Evolutionary conservation across 2,888 invertebrate genomes (phyloP).

Genomic region (Microchrysa polita): DNA sequence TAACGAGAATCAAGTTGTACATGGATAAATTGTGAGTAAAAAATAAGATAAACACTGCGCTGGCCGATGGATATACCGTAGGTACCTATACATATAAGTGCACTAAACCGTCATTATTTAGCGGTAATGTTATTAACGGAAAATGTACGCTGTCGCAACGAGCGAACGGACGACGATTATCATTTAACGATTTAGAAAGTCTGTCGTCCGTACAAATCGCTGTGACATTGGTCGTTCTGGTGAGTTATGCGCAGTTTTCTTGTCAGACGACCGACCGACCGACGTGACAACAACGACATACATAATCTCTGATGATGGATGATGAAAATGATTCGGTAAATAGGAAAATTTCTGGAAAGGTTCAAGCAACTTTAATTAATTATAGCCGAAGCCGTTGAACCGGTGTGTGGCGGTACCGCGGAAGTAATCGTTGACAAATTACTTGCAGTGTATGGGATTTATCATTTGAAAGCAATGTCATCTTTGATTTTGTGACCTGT

Average conservation of each 20-base stretch:
- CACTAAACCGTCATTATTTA: constrained; percentile 24
- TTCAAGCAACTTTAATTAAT: neutral
- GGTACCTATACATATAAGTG: neutral
- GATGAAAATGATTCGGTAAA: neutral
- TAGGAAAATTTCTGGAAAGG: neutral
- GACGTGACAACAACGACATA: neutral
- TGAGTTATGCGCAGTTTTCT: neutral
- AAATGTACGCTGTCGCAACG: neutral
- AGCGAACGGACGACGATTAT: constrained; percentile 7
- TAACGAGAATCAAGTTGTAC: constrained; percentile 27
- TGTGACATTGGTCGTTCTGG: neutral
- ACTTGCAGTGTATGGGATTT: no score
- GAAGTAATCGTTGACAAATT: no score
- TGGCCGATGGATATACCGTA: no score
- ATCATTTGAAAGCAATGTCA: no score
- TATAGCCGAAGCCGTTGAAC: no score
- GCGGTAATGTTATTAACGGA: constrained; percentile 22
- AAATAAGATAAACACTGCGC: no score
- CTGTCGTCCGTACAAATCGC: constrained; percentile 17
- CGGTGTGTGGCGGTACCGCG: no score
- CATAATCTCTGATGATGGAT: neutral
- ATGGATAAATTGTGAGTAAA: constrained; percentile 21
- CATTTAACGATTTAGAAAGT: constrained; percentile 24
- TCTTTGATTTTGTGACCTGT: no score
- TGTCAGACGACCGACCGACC: no score